phyloP scores from a whole-genome alignment of 53 echinoderm and acorn worm genomes.

The Paelopatides confundens region DNA sequence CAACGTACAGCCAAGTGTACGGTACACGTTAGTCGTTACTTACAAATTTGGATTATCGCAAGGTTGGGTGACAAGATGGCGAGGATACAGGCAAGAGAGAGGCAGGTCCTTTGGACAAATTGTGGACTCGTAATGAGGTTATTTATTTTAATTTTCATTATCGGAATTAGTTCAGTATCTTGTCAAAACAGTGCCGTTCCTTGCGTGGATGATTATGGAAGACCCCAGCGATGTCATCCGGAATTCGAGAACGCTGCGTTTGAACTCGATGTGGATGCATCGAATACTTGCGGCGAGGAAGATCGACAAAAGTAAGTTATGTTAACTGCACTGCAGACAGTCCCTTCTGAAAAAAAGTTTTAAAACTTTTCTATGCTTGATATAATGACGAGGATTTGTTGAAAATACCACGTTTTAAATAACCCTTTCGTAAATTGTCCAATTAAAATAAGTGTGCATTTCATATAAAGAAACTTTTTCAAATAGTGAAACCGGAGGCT shows the following conservation, averaged over 20 bases:
- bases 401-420: too few relatives aligned
- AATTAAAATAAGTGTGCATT: too few relatives aligned
- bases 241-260: slow-evolving; percentile 97
- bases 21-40: too few relatives aligned
- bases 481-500: too few relatives aligned
- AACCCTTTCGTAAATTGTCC: too few relatives aligned
- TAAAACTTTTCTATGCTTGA: too few relatives aligned
- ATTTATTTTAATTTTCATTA: slow-evolving; percentile 5
- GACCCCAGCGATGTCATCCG: slow-evolving; percentile 88
- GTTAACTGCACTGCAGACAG: too few relatives aligned
- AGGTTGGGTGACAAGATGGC: slow-evolving; percentile 39
- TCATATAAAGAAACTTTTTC: too few relatives aligned
- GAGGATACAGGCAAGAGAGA: not conserved
- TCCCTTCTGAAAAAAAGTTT: too few relatives aligned
- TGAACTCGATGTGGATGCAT: slow-evolving; percentile 83
- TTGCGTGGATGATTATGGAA: slow-evolving; percentile 76
- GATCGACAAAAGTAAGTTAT: slow-evolving; percentile 35
- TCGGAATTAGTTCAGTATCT: slow-evolving; percentile 35
- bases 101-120: not conserved
- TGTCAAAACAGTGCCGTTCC: slow-evolving; percentile 70
- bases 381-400: too few relatives aligned
- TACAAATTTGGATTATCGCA: not conserved
- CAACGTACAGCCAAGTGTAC: too few relatives aligned
- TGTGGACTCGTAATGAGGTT: slow-evolving; percentile 36
- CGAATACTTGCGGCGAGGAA: slow-evolving; percentile 88